Evolutionary conservation across 2,797 vertebrate genomes (phyloP).

Genomic region (Epinephelus coioides): DNA sequence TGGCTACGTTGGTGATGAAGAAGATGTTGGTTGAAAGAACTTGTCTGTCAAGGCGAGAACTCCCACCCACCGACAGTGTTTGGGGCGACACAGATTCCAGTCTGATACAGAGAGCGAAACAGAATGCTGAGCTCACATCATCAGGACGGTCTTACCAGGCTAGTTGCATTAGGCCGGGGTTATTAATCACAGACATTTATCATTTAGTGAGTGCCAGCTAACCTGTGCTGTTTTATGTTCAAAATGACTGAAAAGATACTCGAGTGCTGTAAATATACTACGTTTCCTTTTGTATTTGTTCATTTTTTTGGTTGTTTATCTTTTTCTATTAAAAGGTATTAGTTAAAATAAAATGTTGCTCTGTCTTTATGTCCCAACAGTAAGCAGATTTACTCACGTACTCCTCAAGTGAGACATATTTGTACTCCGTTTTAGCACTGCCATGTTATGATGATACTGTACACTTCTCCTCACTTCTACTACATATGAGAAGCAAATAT

Average conservation of each 20-base stretch:
- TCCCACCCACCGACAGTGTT: too few relatives aligned
- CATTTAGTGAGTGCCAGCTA: constrained; percentile 46
- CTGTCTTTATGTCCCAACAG: constrained; percentile 9
- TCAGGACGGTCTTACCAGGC: too few relatives aligned
- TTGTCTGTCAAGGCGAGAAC: too few relatives aligned
- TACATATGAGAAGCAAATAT: neutral
- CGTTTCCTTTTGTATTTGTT: constrained; percentile 82
- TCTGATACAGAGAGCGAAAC: too few relatives aligned
- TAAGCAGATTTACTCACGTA: neutral
- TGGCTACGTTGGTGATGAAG: too few relatives aligned
- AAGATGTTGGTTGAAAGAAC: too few relatives aligned
- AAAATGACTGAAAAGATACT: constrained; percentile 67
- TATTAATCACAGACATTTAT: constrained; percentile 44
- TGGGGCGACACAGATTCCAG: too few relatives aligned
- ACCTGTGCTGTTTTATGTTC: constrained; percentile 71
- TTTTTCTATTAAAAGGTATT: constrained; percentile 88
- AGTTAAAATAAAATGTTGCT: constrained; percentile 54
- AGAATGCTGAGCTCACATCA: too few relatives aligned
- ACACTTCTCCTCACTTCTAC: neutral
- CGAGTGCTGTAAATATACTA: constrained; percentile 82
- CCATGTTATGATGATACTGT: neutral
- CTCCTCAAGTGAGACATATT: neutral
- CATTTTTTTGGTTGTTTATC: constrained; percentile 79
- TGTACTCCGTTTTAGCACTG: neutral
- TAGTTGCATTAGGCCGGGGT: neutral